These are phyloP conservation scores for Trichogramma pretiosum DNA, from an alignment of 1,140 invertebrate genomes.

Conservation along the genomic window DNA sequence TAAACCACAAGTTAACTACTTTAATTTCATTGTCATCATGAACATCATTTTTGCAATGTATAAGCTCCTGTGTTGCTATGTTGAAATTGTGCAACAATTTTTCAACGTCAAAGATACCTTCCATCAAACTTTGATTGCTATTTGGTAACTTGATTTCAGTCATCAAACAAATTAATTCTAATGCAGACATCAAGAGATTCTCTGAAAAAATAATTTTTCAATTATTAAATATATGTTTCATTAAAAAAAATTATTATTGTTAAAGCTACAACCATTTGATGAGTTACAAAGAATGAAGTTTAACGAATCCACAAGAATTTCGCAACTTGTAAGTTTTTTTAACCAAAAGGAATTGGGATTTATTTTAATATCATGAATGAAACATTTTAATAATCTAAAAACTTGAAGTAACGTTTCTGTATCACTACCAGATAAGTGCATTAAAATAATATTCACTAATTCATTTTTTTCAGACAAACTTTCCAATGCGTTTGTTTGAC, in stretches of 20 bases:
- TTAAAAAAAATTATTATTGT: too few relatives aligned
- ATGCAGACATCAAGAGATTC: constrained; percentile 25
- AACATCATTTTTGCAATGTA: constrained; percentile 15
- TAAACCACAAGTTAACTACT: constrained; percentile 27
- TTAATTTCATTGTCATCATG: constrained; percentile 20
- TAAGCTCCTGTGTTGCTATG: constrained; percentile 26
- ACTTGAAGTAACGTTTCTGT: constrained; percentile 57
- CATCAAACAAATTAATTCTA: constrained; percentile 27
- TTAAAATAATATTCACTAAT: constrained; percentile 46
- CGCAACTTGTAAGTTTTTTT: constrained; percentile 40
- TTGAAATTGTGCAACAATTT: constrained; percentile 23
- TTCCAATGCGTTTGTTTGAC: constrained; percentile 43
- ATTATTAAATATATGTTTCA: too few relatives aligned
- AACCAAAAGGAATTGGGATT: constrained; percentile 44
- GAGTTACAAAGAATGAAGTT: constrained; percentile 60
- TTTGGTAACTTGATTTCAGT: constrained; percentile 8
- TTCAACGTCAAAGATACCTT: constrained; percentile 22
- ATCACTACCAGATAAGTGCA: constrained; percentile 52
- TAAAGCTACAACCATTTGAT: constrained; percentile 54
- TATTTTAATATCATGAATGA: constrained; percentile 44
- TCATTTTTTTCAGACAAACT: constrained; percentile 37
- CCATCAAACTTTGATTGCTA: constrained; percentile 19
- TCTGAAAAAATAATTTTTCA: constrained; percentile 30
- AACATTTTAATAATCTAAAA: constrained; percentile 53
- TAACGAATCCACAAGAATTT: constrained; percentile 47